These are phyloP conservation scores for Linurgus olivaceus DNA, from an alignment of 2,797 vertebrate species.

Conservation along the genomic window DNA sequence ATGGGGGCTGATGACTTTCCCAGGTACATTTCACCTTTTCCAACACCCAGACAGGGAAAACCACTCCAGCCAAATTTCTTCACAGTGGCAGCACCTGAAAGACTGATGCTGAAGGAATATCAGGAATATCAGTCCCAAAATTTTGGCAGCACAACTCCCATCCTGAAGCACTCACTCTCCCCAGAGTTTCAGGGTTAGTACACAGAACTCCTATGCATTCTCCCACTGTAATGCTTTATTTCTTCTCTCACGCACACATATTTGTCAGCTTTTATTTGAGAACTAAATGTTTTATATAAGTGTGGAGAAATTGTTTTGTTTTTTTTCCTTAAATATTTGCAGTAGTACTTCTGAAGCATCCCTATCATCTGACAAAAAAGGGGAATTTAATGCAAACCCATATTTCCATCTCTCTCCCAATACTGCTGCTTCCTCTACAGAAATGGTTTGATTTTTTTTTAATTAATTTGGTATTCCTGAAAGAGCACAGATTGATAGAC, in stretches of 20 bases:
- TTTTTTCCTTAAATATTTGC: slow-evolving; percentile 6
- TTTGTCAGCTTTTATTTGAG: slow-evolving; percentile 4
- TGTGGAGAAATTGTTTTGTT: neutral
- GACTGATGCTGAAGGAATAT: neutral
- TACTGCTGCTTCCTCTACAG: slow-evolving; percentile 3
- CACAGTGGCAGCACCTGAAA: neutral
- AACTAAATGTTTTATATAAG: neutral
- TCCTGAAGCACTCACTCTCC: neutral
- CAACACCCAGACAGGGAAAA: accelerated
- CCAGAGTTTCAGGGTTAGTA: neutral
- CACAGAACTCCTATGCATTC: neutral
- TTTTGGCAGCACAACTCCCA: neutral
- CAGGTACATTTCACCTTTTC: accelerated
- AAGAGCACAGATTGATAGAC: slow-evolving; percentile 8
- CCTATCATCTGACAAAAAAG: slow-evolving; percentile 26
- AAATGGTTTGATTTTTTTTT: slow-evolving; percentile 21
- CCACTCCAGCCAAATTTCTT: neutral
- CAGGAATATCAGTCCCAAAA: neutral
- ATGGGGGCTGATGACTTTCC: neutral
- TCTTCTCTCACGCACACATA: neutral
- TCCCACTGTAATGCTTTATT: neutral
- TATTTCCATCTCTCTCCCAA: neutral
- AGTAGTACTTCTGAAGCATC: slow-evolving; percentile 1
- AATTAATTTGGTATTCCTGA: slow-evolving; percentile 43
- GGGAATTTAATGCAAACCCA: slow-evolving; percentile 33